A percentile compares a stretch with the other conserved stretches of the same genome.
phyloP scores from a whole-genome alignment of 2,888 invertebrate species.

The Pachycephus smyrnensis region DNA sequence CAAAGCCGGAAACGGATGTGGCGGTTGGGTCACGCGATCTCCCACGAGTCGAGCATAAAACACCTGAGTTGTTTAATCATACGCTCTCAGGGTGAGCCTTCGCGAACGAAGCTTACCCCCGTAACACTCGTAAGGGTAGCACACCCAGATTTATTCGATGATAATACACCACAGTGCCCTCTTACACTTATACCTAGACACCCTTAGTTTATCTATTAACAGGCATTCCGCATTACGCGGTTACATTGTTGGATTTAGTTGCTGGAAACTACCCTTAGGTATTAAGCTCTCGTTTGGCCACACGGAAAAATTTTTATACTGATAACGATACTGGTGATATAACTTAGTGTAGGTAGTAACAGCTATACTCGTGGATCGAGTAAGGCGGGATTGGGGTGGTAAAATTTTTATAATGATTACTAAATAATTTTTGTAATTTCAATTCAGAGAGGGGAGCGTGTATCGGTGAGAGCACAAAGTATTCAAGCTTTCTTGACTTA shows the following conservation, averaged over 20 bases:
- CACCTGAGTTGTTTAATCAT: slow-evolving; percentile 63
- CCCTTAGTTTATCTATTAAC: slow-evolving; percentile 31
- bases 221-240: slow-evolving; percentile 9
- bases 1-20: slow-evolving; percentile 63
- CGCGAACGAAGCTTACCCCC: slow-evolving; percentile 13
- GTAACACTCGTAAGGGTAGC: background rate
- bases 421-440: too few species aligned
- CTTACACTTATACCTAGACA: slow-evolving; percentile 1
- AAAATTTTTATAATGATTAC: too few species aligned
- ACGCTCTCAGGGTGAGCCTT: slow-evolving; percentile 47
- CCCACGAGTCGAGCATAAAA: slow-evolving; percentile 58
- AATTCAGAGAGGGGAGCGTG: too few species aligned
- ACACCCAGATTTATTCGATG: slow-evolving; percentile 23
- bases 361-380: too few species aligned
- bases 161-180: slow-evolving; percentile 18
- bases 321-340: background rate
- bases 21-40: slow-evolving; percentile 64
- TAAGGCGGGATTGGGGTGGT: too few species aligned
- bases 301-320: background rate
- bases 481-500: slow-evolving; percentile 20
- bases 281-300: background rate
- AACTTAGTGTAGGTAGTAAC: too few species aligned
- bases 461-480: background rate
- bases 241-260: background rate
- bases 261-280: background rate